phyloP scores from a whole-genome alignment of 2,888 invertebrate genomes.

The Caenorhabditis virilis region DNA sequence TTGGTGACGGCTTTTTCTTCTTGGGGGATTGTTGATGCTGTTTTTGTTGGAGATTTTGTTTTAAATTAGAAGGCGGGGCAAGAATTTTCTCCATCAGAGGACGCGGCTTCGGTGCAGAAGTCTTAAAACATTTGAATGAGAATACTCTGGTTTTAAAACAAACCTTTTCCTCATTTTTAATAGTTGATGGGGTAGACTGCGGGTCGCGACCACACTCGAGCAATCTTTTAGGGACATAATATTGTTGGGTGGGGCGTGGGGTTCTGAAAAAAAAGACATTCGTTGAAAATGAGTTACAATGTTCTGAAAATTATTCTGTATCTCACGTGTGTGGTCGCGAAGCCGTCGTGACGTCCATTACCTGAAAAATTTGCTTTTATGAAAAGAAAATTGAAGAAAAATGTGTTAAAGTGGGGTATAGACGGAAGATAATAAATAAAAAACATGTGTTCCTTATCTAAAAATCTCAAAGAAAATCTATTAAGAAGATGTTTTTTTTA shows the following conservation, averaged over 20 bases:
- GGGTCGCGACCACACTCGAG: slow-evolving; percentile 47
- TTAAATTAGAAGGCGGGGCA: slow-evolving; percentile 20
- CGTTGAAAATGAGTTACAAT: background rate
- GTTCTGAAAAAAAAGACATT: slow-evolving; percentile 6
- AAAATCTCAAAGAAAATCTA: too few relatives aligned
- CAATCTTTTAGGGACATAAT: slow-evolving; percentile 48
- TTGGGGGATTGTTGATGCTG: slow-evolving; percentile 2
- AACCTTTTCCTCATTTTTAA: too few relatives aligned
- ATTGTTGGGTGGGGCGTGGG: slow-evolving; percentile 52
- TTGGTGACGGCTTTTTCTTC: too few relatives aligned
- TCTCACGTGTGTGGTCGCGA: slow-evolving; percentile 47
- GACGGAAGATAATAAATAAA: too few relatives aligned
- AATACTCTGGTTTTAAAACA: too few relatives aligned
- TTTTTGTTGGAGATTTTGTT: slow-evolving; percentile 9
- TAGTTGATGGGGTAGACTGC: slow-evolving; percentile 23
- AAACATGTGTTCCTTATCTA: too few relatives aligned
- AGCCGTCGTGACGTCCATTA: slow-evolving; percentile 43
- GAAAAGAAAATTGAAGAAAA: background rate
- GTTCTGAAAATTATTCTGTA: background rate
- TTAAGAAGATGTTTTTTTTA: too few relatives aligned
- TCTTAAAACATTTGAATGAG: too few relatives aligned
- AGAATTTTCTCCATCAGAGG: slow-evolving; percentile 44
- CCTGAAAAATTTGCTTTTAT: slow-evolving; percentile 23
- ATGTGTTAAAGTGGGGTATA: too few relatives aligned
- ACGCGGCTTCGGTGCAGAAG: slow-evolving; percentile 35